Base-by-base conservation (phyloP, 2,113 vertebrate genomes). In the Ageneiosus marmoratus region DNA sequence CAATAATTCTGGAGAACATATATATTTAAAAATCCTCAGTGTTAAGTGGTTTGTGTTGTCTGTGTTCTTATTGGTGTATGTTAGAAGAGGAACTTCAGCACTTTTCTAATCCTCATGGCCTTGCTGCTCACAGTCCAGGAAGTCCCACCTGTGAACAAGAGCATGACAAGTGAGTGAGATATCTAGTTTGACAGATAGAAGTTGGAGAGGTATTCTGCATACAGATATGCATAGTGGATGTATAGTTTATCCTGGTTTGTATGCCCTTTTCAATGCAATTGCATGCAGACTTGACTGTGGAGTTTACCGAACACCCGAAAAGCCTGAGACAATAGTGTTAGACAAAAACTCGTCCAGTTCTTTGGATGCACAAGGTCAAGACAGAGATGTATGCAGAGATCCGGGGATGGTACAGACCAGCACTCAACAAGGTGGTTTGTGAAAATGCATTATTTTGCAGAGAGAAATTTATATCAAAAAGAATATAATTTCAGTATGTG, bases 41-140 rank as follows among this genome's bases (percentile, higher is more conserved):
- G 65, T 85, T 58, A 62, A 81, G 81, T 86, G 48, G 46, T 76
- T 60, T 84, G 65, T 79, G 4, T 44, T 65, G 70, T 56, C 60
- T 85, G 18, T 44, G 86, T 90, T 85, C 69, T 80, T 81, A 83
- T 77, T 87, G 86, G 85, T 82, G 44, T 90, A 86, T 90, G 87
- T 90, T 92, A 94, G 94, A 94, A 89, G 94, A 94, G 91, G 93
- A 95, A 88, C 93, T 94, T 79, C 93, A 92, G 90, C 93, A 94
- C 90, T 94, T 94, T 91, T 94, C 92, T 91, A 95, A 95, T 90
- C 94, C 94, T 91, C 93, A 94, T 44, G 94, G 94, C 87, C 91
- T 95, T 91, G 94, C 94, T 87, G 92, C 93, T 90, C 93, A 94
- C 91, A 95, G 94, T 88, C 94, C 94, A 34, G 94, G 93, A 91